These are phyloP conservation scores for Syngnathus scovelli DNA, from an alignment of 2,113 vertebrate genomes.

Conservation along the genomic window DNA sequence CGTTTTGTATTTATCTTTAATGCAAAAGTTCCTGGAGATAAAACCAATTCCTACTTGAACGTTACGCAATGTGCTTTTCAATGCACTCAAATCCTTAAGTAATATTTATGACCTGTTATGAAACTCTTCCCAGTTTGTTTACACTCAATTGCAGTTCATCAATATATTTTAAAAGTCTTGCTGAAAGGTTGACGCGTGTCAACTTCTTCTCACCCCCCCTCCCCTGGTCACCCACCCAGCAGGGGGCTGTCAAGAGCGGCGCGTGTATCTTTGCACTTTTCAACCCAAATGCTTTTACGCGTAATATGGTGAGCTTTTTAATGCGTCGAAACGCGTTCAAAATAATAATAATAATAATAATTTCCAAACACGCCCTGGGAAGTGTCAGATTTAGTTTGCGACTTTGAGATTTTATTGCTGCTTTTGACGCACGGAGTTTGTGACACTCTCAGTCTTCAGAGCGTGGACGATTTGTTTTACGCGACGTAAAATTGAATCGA, in stretches of 20 bases:
- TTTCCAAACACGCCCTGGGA: not conserved
- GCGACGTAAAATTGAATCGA: too few species aligned
- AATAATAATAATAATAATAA: not conserved
- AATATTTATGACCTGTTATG: constrained; percentile 6
- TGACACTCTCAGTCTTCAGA: too few species aligned
- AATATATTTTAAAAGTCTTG: not conserved
- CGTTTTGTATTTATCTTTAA: too few species aligned
- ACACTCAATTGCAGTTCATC: not conserved
- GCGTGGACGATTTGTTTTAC: not conserved
- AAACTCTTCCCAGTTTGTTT: not conserved
- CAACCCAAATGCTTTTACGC: constrained; percentile 44
- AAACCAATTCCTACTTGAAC: not conserved
- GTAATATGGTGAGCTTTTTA: constrained; percentile 16
- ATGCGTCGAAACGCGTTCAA: constrained; percentile 16
- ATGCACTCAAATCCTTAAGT: not conserved
- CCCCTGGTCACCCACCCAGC: constrained; percentile 15
- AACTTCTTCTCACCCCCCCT: not conserved
- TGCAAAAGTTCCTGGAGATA: not conserved
- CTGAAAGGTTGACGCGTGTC: constrained; percentile 42
- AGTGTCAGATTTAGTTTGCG: not conserved
- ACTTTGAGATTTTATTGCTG: not conserved
- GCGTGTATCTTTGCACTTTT: constrained; percentile 61
- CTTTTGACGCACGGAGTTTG: not conserved
- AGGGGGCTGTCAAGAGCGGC: constrained; percentile 26
- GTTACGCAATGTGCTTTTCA: not conserved